phyloP scores from a whole-genome alignment of 2,113 vertebrate genomes.

The Emydocephalus ijimae region DNA sequence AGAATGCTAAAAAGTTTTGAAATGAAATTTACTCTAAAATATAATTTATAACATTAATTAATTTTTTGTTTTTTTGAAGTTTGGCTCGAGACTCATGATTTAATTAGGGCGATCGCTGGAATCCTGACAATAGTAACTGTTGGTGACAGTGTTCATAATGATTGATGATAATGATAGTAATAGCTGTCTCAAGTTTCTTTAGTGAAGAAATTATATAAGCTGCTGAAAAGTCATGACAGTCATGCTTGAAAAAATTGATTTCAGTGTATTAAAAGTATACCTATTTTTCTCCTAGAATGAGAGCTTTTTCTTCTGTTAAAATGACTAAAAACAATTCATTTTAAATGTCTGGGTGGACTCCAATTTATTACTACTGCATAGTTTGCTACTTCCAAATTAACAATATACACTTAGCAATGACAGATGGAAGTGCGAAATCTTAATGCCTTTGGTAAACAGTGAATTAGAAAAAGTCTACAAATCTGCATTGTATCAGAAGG shows the following conservation, averaged over 20 bases:
- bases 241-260: neutral
- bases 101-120: too few species aligned
- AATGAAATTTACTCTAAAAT: neutral
- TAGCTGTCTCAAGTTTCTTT: neutral
- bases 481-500: conserved; percentile 25
- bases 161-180: neutral
- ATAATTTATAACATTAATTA: neutral
- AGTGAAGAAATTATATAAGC: neutral
- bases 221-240: neutral
- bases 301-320: neutral
- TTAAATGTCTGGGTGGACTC: conserved; percentile 17
- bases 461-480: conserved; percentile 37
- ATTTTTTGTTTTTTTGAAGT: too few species aligned
- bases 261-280: neutral
- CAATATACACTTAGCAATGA: conserved; percentile 49
- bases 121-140: neutral
- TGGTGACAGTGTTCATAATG: neutral
- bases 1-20: neutral
- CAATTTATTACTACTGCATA: conserved; percentile 20
- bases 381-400: conserved; percentile 46
- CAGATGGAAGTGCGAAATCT: conserved; percentile 48
- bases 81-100: too few species aligned
- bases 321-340: neutral
- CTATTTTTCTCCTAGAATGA: neutral
- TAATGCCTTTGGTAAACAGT: conserved; percentile 54